Conservation (phyloP, 2,888 invertebrate genomes). For the Lucinisca nassula region DNA sequence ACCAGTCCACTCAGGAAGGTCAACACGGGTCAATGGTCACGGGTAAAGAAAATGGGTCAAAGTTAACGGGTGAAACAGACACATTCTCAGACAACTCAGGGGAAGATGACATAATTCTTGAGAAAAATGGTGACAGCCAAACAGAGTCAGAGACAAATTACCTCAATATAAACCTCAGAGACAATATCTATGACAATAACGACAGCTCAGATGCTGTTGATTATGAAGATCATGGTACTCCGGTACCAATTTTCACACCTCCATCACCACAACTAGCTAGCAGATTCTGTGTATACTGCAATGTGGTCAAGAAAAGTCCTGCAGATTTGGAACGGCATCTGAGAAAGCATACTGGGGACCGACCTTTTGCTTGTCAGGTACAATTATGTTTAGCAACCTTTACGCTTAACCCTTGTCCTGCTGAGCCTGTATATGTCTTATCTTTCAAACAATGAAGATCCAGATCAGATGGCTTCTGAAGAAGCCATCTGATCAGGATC, state of each 20-base stretch:
- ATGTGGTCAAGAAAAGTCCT: conserved; percentile 83
- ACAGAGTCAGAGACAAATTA: conserved; percentile 12
- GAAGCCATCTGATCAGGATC: no score
- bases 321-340: conserved; percentile 84
- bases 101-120: not conserved
- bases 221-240: not conserved
- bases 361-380: conserved; percentile 84
- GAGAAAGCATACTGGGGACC: conserved; percentile 85
- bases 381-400: no score
- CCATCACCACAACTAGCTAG: conserved; percentile 49
- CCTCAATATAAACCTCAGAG: conserved; percentile 53
- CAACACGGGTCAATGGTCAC: conserved; percentile 49
- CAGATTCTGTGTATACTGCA: conserved; percentile 84
- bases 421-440: no score
- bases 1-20: conserved; percentile 56
- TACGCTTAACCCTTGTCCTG: no score
- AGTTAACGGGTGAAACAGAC: not conserved
- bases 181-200: conserved; percentile 10
- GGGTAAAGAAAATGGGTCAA: conserved; percentile 18
- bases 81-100: conserved; percentile 7
- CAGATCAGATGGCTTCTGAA: no score
- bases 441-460: no score
- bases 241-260: conserved; percentile 19
- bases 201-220: conserved; percentile 26
- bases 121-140: not conserved